A percentile compares a stretch with the other conserved stretches of the same genome.
These are phyloP conservation scores for Hirudo medicinalis DNA, from an alignment of 1,140 invertebrate species.

Conservation along the genomic window DNA sequence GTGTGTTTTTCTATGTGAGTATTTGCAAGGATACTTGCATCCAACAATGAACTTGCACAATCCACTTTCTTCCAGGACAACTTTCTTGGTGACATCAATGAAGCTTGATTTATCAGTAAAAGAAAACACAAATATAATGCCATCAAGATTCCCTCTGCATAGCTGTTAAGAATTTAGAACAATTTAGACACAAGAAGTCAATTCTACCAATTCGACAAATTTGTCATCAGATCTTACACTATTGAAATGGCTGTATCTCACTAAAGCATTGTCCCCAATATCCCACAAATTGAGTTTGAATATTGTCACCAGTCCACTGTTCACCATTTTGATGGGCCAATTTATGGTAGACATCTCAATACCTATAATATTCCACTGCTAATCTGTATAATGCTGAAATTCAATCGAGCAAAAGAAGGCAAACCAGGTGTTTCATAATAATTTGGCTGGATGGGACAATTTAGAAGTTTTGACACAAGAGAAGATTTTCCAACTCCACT, in stretches of 20 bases:
- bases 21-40: background rate
- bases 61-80: background rate
- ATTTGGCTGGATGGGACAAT: background rate
- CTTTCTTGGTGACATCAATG: background rate
- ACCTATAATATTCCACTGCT: background rate
- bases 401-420: no score
- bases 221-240: background rate
- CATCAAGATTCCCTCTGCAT: slow-evolving; percentile 11
- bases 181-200: no score
- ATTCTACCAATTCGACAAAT: background rate
- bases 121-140: slow-evolving; percentile 1
- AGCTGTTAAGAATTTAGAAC: background rate
- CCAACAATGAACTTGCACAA: background rate
- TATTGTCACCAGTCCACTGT: background rate
- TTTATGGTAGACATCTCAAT: slow-evolving; percentile 1
- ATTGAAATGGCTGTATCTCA: slow-evolving; percentile 1
- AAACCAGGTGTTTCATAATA: slow-evolving; percentile 7
- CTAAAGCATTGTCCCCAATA: background rate
- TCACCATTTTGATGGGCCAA: slow-evolving; percentile 3
- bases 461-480: background rate
- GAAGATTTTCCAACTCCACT: background rate
- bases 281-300: slow-evolving; percentile 11
- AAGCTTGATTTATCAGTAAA: slow-evolving; percentile 11
- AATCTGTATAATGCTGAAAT: no score
- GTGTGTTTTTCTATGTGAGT: background rate